phyloP scores from a whole-genome alignment of 2,888 invertebrate genomes.

The Anagyrus pseudococci region DNA sequence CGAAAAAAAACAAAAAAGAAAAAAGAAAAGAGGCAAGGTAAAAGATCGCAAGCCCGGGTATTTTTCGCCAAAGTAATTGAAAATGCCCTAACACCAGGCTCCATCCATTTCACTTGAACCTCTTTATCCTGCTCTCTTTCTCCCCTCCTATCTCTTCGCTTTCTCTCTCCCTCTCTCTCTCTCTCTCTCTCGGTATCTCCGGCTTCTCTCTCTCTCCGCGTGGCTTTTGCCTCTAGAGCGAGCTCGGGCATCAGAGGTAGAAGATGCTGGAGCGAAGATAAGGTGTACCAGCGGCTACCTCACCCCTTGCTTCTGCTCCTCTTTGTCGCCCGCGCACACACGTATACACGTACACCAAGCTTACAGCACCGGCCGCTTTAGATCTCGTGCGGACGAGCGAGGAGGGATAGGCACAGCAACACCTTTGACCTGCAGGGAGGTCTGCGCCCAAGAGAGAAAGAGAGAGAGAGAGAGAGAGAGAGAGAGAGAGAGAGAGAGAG shows the following conservation, averaged over 20 bases:
- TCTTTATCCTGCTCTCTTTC: slow-evolving; percentile 19
- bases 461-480: slow-evolving; percentile 1
- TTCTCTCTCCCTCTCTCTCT: neutral
- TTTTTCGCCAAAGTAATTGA: slow-evolving; percentile 34
- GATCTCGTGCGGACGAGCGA: slow-evolving; percentile 8
- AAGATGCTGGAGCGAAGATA: slow-evolving; percentile 32
- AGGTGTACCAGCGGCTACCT: too few relatives aligned
- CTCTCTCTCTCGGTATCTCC: neutral
- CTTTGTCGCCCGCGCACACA: neutral
- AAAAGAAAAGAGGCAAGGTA: neutral
- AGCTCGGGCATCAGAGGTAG: slow-evolving; percentile 6
- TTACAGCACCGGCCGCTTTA: too few relatives aligned
- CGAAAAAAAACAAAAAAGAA: neutral
- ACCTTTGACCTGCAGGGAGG: slow-evolving; percentile 36
- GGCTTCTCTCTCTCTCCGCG: neutral
- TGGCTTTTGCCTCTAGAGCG: too few relatives aligned
- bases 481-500: neutral
- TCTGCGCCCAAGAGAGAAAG: neutral
- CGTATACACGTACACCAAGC: neutral
- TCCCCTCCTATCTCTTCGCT: neutral
- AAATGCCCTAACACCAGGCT: slow-evolving; percentile 21
- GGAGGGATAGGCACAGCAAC: slow-evolving; percentile 9
- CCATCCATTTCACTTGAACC: slow-evolving; percentile 23
- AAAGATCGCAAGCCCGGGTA: neutral
- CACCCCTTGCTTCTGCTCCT: neutral